Conservation (phyloP, 2,888 invertebrate genomes). For the Acleris cristana region DNA sequence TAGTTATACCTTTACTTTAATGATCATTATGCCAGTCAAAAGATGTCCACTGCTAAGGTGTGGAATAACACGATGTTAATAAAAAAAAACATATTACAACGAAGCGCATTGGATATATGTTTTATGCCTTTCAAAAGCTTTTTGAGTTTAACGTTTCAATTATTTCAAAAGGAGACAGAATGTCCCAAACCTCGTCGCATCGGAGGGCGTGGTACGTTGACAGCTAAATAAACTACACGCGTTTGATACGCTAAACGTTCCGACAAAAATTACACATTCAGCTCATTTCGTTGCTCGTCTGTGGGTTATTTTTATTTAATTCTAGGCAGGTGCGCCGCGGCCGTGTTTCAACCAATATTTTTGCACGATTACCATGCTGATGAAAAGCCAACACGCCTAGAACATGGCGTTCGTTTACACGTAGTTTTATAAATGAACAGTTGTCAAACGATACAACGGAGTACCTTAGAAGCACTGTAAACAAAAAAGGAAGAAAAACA, state of each 20-base stretch:
- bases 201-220: constrained; percentile 9
- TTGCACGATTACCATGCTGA: constrained; percentile 82
- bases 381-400: constrained; percentile 78
- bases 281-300: constrained; percentile 66
- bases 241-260: constrained; percentile 60
- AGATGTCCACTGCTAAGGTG: no score
- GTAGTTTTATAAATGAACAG: constrained; percentile 63
- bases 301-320: constrained; percentile 81
- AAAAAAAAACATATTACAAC: no score
- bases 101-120: no score
- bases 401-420: constrained; percentile 56
- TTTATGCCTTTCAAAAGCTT: no score
- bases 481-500: constrained; percentile 6
- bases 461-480: constrained; percentile 1
- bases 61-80: no score
- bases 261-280: constrained; percentile 65
- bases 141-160: no score
- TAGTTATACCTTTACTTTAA: no score
- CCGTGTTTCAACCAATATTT: constrained; percentile 75
- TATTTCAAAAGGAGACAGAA: no score
- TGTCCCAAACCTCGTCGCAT: background rate
- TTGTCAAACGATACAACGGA: constrained; percentile 38
- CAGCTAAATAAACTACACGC: constrained; percentile 37
- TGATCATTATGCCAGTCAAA: background rate
- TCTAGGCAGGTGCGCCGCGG: constrained; percentile 74